Evolutionary conservation across 2,888 invertebrate species (phyloP).

Genomic region (Dicyrtomina minuta): DNA sequence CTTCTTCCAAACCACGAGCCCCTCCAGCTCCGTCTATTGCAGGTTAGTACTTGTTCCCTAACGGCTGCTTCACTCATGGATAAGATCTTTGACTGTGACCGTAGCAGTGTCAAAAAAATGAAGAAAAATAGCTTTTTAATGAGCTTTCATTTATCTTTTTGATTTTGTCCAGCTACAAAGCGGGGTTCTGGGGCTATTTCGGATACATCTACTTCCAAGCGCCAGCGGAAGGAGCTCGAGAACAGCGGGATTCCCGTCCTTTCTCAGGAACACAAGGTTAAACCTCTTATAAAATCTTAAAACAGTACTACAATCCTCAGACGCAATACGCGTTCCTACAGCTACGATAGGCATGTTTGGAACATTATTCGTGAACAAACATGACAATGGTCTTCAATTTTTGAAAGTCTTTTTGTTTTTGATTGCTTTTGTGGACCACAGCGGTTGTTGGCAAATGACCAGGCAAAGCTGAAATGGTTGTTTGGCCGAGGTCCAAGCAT

Average conservation of each 20-base stretch:
- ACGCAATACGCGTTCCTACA: no score
- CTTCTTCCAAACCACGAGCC: neutral
- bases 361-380: neutral
- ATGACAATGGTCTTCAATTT: no score
- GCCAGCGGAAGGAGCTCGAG: slow-evolving; percentile 16
- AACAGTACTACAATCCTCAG: no score
- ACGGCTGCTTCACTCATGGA: neutral
- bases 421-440: neutral
- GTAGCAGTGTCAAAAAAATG: no score
- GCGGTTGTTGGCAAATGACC: slow-evolving; percentile 8
- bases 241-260: slow-evolving; percentile 18
- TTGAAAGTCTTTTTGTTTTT: neutral
- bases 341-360: neutral
- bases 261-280: slow-evolving; percentile 20
- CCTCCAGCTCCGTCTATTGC: slow-evolving; percentile 29
- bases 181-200: neutral
- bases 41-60: slow-evolving; percentile 13
- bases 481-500: slow-evolving; percentile 4
- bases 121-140: no score
- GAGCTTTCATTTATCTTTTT: neutral
- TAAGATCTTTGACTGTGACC: no score
- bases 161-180: neutral
- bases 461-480: slow-evolving; percentile 16
- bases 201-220: slow-evolving; percentile 3
- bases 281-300: neutral